These are phyloP conservation scores for Hippoglossus hippoglossus DNA, from an alignment of 2,797 vertebrate species.

Conservation along the genomic window DNA sequence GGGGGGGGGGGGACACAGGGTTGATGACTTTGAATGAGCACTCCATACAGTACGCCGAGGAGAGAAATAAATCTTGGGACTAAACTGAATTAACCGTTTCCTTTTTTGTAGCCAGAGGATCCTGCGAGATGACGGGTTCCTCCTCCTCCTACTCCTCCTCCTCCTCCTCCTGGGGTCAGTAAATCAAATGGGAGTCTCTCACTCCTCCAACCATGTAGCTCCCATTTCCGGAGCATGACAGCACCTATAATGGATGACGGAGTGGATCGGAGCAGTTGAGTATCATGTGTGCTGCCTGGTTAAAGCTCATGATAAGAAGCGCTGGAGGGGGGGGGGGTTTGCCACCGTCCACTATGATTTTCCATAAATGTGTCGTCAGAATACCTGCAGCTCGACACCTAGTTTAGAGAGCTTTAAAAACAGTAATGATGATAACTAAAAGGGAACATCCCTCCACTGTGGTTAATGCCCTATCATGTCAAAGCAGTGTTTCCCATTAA, in stretches of 20 bases:
- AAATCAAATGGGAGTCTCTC: slow-evolving; percentile 24
- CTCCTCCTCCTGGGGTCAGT: slow-evolving; percentile 29
- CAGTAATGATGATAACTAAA: too few species aligned
- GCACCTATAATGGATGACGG: slow-evolving; percentile 47
- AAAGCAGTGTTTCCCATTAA: too few species aligned
- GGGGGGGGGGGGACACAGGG: not conserved
- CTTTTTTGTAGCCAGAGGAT: not conserved
- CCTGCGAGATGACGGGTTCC: too few species aligned
- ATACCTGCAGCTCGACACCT: too few species aligned
- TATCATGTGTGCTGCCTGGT: too few species aligned
- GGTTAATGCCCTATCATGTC: too few species aligned
- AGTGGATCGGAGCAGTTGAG: too few species aligned
- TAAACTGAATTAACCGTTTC: slow-evolving; percentile 53
- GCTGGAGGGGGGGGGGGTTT: too few species aligned
- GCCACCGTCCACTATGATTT: slow-evolving; percentile 7
- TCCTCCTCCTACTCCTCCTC: too few species aligned
- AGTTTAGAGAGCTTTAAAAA: too few species aligned
- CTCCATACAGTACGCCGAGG: slow-evolving; percentile 21
- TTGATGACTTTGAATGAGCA: slow-evolving; percentile 54
- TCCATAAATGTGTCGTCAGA: slow-evolving; percentile 3
- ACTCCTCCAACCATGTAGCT: slow-evolving; percentile 7
- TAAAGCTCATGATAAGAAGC: too few species aligned
- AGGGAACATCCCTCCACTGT: too few species aligned
- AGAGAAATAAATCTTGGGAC: slow-evolving; percentile 43
- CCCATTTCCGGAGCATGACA: slow-evolving; percentile 45